Conservation (phyloP, 2,113 vertebrate species). For the Tinamus guttatus region DNA sequence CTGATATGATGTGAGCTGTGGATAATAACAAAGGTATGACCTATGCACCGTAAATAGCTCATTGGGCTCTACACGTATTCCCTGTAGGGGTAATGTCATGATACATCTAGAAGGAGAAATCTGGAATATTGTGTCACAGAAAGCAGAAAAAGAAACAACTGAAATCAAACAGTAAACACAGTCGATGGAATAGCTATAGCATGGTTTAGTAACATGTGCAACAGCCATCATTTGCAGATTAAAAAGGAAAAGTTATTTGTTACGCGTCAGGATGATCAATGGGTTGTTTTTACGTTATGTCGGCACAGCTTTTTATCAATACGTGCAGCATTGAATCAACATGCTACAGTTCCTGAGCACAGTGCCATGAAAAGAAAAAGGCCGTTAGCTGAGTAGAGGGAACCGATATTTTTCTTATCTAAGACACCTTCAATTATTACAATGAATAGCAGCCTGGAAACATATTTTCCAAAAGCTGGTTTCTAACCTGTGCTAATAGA, state of each 20-base stretch:
- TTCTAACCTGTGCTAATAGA: background rate
- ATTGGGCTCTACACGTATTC: background rate
- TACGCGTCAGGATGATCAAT: slow-evolving; percentile 54
- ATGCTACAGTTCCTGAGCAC: background rate
- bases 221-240: background rate
- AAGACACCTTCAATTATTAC: background rate
- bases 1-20: background rate
- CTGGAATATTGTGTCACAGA: background rate
- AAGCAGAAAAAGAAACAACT: background rate
- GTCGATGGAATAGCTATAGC: background rate
- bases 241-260: slow-evolving; percentile 37
- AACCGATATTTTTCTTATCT: background rate
- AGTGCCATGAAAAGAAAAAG: background rate
- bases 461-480: background rate
- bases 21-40: background rate
- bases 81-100: background rate
- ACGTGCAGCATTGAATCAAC: slow-evolving; percentile 26
- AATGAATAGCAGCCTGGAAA: background rate
- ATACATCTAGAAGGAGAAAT: background rate
- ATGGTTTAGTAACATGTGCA: background rate
- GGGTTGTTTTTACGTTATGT: slow-evolving; percentile 24
- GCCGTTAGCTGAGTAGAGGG: background rate
- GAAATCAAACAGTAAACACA: background rate
- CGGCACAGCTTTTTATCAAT: background rate
- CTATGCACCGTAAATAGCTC: background rate